Evolutionary conservation across 2,113 vertebrate genomes (phyloP).

Genomic region (Seriola dumerili): DNA sequence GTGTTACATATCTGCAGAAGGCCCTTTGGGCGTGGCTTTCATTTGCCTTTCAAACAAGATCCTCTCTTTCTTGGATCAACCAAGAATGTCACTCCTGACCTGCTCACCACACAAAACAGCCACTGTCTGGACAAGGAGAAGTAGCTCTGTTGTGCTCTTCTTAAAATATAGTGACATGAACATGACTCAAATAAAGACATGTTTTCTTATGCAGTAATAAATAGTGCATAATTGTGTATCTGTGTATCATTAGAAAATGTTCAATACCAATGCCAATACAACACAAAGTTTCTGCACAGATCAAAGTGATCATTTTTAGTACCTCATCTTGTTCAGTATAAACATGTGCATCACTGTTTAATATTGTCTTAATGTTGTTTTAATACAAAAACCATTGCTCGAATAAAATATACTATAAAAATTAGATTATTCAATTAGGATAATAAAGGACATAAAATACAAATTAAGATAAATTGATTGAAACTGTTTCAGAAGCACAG

Average conservation of each 20-base stretch:
- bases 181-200: slow-evolving; percentile 6
- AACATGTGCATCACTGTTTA: not conserved
- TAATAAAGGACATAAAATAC: no score
- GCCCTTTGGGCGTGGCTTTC: slow-evolving; percentile 42
- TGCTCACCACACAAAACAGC: slow-evolving; percentile 57
- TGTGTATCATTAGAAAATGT: not conserved
- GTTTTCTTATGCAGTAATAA: slow-evolving; percentile 1
- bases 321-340: not conserved
- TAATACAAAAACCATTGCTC: not conserved
- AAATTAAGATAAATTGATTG: no score
- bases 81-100: slow-evolving; percentile 67
- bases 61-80: slow-evolving; percentile 53
- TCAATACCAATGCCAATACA: not conserved
- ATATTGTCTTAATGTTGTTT: no score
- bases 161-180: slow-evolving; percentile 37
- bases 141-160: slow-evolving; percentile 39
- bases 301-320: not conserved
- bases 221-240: not conserved
- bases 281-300: not conserved
- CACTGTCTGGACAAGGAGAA: slow-evolving; percentile 47
- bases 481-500: not conserved
- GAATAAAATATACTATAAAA: not conserved
- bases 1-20: slow-evolving; percentile 36
- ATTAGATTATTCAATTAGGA: not conserved
- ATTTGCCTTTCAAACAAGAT: slow-evolving; percentile 65